These are phyloP conservation scores for Pseudochirops corinnae DNA, from an alignment of 2,797 vertebrate genomes.

Conservation along the genomic window DNA sequence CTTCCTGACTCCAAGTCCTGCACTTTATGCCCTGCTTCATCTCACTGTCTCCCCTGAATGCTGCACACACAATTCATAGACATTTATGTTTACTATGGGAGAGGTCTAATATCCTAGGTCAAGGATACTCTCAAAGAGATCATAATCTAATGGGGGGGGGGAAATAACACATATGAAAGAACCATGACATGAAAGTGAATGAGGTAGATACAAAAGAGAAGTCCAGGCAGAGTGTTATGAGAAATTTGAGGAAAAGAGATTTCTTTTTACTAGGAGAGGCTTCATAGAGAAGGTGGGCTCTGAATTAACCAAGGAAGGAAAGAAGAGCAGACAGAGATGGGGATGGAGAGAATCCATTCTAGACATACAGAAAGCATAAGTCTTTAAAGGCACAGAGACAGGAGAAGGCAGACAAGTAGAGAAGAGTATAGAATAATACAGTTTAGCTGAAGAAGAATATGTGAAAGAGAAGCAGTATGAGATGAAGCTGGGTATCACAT, in stretches of 20 bases:
- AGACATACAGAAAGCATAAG: not conserved
- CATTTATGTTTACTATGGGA: not conserved
- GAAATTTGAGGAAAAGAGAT: not conserved
- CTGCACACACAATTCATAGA: not conserved
- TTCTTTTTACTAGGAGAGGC: not conserved
- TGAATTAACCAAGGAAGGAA: not conserved
- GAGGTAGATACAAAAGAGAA: not conserved
- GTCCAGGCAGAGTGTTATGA: not conserved
- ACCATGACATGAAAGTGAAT: not conserved
- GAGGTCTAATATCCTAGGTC: not conserved
- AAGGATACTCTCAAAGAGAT: not conserved
- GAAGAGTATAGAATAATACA: not conserved
- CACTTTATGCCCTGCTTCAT: not conserved
- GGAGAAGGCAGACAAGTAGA: not conserved
- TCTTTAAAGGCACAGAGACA: not conserved
- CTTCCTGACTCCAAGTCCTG: not conserved
- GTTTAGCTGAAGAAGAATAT: not conserved
- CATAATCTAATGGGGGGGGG: not conserved
- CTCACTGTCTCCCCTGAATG: not conserved
- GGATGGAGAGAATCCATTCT: not conserved
- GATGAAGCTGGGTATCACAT: not conserved
- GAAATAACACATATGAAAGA: not conserved
- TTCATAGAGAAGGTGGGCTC: not conserved
- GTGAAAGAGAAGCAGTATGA: not conserved
- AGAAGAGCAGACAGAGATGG: not conserved